Conservation (phyloP, 2,797 vertebrate species). For the Sebastes matsubarae region DNA sequence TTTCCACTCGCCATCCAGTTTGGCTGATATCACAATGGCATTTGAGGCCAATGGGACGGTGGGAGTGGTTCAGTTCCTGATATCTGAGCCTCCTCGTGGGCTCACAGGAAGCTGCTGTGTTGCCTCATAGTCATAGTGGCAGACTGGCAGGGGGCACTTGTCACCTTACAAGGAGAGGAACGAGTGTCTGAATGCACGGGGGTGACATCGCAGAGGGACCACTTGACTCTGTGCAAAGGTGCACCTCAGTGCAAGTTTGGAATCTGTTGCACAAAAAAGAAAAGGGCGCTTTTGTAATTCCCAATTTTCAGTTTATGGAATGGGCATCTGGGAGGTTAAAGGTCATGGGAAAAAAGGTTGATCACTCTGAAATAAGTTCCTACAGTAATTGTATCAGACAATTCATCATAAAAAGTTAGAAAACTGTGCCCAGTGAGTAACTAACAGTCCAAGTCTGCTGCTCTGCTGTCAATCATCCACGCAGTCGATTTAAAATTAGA, state of each 20-base stretch:
- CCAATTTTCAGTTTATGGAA: background rate
- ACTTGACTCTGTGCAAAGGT: constrained; percentile 13
- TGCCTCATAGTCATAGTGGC: constrained; percentile 7
- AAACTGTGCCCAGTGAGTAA: background rate
- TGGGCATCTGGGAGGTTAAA: background rate
- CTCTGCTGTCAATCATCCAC: constrained; percentile 33
- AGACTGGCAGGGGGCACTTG: constrained; percentile 4
- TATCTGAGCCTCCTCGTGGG: constrained; percentile 15
- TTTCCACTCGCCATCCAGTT: constrained; percentile 1
- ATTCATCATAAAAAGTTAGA: background rate
- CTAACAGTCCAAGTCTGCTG: background rate
- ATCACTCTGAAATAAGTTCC: background rate
- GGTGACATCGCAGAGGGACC: constrained; percentile 15
- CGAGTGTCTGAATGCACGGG: background rate
- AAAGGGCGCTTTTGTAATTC: background rate
- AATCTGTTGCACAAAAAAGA: background rate
- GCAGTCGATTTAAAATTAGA: constrained; percentile 45
- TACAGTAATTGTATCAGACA: background rate
- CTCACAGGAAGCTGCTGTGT: constrained; percentile 20
- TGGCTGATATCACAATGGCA: constrained; percentile 18
- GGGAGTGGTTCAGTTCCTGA: constrained; percentile 32
- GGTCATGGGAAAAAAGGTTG: background rate
- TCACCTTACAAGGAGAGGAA: constrained; percentile 70
- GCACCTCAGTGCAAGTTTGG: background rate
- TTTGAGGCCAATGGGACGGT: constrained; percentile 36